Conservation (phyloP, 2,888 invertebrate genomes). For the Mythimna ferrago region DNA sequence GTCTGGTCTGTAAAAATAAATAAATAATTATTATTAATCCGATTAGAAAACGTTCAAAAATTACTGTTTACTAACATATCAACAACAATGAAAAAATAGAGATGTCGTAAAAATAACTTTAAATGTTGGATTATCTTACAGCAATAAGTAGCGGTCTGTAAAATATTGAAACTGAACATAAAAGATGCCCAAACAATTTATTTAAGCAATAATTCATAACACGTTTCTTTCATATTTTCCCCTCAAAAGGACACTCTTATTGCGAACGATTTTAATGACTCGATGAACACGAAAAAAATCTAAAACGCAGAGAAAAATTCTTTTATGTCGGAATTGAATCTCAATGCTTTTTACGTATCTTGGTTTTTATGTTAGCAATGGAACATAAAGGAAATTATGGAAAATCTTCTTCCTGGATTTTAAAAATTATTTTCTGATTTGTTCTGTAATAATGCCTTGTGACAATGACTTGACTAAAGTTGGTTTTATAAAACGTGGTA, state of each 20-base stretch:
- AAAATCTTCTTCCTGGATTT: constrained; percentile 7
- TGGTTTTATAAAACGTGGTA: no score
- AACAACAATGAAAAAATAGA: no score
- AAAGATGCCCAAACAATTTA: constrained; percentile 55
- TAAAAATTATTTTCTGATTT: background rate
- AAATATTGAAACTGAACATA: constrained; percentile 19
- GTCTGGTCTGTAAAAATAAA: no score
- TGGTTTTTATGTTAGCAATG: constrained; percentile 31
- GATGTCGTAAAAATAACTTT: no score
- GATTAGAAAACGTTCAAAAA: no score
- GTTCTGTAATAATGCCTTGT: background rate
- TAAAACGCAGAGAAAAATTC: constrained; percentile 38
- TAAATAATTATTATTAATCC: no score
- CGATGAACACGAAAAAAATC: constrained; percentile 48
- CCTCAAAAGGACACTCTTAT: constrained; percentile 53
- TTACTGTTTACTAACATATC: no score
- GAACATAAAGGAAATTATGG: constrained; percentile 23
- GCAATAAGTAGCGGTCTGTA: background rate
- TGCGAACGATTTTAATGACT: constrained; percentile 61
- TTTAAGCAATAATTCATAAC: constrained; percentile 48
- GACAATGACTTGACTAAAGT: background rate
- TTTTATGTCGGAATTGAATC: constrained; percentile 55
- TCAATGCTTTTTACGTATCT: constrained; percentile 51
- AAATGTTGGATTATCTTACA: background rate
- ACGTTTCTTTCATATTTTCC: constrained; percentile 56